Base-by-base conservation (phyloP, 2,797 vertebrate species). In the Cephalopachus bancanus region DNA sequence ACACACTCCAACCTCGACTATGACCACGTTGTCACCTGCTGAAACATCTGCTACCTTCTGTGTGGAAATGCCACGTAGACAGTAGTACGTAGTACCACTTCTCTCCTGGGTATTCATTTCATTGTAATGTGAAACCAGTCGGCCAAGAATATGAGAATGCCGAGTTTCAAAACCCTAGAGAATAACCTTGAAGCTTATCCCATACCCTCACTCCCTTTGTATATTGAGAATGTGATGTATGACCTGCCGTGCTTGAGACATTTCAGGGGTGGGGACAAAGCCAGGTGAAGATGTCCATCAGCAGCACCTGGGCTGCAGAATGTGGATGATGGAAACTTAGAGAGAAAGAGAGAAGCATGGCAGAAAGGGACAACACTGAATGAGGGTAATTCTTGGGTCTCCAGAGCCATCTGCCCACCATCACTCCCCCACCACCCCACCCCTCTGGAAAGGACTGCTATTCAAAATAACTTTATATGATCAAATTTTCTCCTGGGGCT, bases 321-420 rank as follows among this genome's bases (percentile, higher is more conserved):
- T 28, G 55, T 11, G 4, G 10, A 79, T 1, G 30, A 26, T 30
- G 7, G 53, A 3, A 24, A 12, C 2, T 1, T 33, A n/a, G 9
- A 49, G 7, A 26, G 16, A 1, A 44, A n/a, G 9, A 49, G 7
- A 26, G 16, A 10, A 37, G 1, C 44, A 44, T 2, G 10, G 26
- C 4, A 7, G 0, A 80, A 86, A 28, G n/a, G 37, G 53, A 57
- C 0, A 1, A 15, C 0, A 16, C 5, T 7, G 5, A 2, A 11
- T 3, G 2, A n/a, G 1, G 0, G 49, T 5, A 28, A 14, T 53
- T 15, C 74, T 15, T 51, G 7, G 17, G 15, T 64, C 65, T 44
- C 60, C 12, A 33, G 33, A 24, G n/a, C 15, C 30, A 12, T 37
- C 37, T 51, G 53, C 8, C 44, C 44, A 44, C 44, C 44, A 44